These are phyloP conservation scores for Chionoecetes opilio DNA, from an alignment of 1,140 invertebrate species.

Conservation along the genomic window DNA sequence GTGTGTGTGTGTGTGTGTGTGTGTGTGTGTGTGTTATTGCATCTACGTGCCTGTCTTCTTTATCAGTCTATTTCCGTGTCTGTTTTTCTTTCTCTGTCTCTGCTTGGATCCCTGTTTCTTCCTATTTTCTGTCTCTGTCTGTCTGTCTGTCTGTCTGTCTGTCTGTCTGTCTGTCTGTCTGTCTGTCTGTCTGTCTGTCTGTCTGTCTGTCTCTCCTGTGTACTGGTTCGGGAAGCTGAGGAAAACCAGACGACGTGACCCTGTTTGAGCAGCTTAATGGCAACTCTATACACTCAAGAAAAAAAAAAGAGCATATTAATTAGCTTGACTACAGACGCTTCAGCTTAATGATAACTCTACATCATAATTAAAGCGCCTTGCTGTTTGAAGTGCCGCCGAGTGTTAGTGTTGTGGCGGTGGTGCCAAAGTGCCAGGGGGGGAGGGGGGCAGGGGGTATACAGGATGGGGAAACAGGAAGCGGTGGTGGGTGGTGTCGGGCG, in stretches of 20 bases:
- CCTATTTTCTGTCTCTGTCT: too few relatives aligned
- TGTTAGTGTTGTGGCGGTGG: background rate
- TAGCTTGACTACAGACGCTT: background rate
- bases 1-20: constrained; percentile 27
- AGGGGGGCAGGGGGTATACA: background rate
- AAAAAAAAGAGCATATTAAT: background rate
- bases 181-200: too few relatives aligned
- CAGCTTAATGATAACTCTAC: background rate
- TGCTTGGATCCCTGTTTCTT: background rate
- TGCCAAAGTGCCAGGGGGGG: background rate
- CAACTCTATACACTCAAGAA: background rate
- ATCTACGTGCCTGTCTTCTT: background rate
- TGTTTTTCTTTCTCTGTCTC: background rate
- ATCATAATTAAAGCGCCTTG: background rate
- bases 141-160: too few relatives aligned
- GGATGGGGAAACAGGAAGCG: too few relatives aligned
- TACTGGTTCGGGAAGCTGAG: too few relatives aligned
- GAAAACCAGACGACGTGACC: too few relatives aligned
- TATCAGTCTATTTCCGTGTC: background rate
- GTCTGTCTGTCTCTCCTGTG: too few relatives aligned
- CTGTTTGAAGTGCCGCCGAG: background rate
- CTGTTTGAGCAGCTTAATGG: too few relatives aligned
- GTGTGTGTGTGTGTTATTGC: background rate
- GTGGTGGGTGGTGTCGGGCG: background rate
- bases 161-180: too few relatives aligned